These are phyloP conservation scores for Tinea pellionella DNA, from an alignment of 2,888 invertebrate species.

Conservation along the genomic window DNA sequence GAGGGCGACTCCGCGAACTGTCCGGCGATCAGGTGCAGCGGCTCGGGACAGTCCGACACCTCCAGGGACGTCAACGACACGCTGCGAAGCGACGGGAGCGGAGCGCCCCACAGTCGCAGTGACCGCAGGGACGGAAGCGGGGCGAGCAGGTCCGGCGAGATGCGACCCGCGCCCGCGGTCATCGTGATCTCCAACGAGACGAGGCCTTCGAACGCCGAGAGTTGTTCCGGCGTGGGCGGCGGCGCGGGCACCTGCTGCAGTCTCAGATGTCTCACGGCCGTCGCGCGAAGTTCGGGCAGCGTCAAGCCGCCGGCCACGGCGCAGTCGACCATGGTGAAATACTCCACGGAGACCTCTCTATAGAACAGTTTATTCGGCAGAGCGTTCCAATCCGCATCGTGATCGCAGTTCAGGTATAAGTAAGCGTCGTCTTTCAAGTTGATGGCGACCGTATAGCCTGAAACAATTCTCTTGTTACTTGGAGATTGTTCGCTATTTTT, in stretches of 20 bases:
- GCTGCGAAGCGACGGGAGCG: background rate
- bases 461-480: background rate
- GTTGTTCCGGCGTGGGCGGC: background rate
- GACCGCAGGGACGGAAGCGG: background rate
- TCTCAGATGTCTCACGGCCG: background rate
- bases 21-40: background rate
- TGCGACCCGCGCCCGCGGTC: background rate
- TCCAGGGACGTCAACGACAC: background rate
- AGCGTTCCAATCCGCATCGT: background rate
- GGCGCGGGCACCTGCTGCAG: background rate
- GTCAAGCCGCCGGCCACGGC: background rate
- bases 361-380: background rate
- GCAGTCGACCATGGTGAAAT: background rate
- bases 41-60: background rate
- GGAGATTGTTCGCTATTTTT: too few relatives aligned
- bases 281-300: background rate
- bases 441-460: background rate
- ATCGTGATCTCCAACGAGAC: background rate
- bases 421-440: background rate
- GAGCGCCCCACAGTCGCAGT: conserved; percentile 3
- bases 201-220: background rate
- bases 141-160: background rate
- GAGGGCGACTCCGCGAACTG: background rate
- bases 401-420: background rate
- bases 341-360: background rate